phyloP scores from a whole-genome alignment of 1,140 invertebrate genomes.

The Lepidostoma basale region DNA sequence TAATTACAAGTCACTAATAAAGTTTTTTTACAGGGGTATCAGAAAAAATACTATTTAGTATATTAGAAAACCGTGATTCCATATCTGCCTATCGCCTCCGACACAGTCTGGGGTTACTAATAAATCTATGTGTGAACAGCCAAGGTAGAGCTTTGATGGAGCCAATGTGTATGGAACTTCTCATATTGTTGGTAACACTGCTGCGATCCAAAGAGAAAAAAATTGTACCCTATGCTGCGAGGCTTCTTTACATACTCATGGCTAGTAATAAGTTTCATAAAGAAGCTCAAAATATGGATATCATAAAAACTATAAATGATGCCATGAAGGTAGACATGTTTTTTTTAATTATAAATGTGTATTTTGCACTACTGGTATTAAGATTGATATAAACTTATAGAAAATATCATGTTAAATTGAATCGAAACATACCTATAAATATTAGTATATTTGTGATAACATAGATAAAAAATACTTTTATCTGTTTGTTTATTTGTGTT shows the following conservation, averaged over 20 bases:
- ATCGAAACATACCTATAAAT: too few species aligned
- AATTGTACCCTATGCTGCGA: conserved; percentile 32
- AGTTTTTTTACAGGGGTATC: conserved; percentile 35
- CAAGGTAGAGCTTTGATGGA: conserved; percentile 32
- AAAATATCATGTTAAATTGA: too few species aligned
- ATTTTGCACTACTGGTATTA: too few species aligned
- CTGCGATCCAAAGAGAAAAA: conserved; percentile 40
- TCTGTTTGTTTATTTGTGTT: too few species aligned
- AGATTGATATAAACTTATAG: too few species aligned
- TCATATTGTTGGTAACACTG: conserved; percentile 29
- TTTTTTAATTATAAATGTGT: not conserved
- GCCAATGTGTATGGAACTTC: conserved; percentile 30
- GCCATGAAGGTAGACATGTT: conserved; percentile 27
- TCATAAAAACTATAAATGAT: conserved; percentile 23
- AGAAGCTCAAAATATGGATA: conserved; percentile 36
- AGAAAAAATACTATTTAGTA: conserved; percentile 36
- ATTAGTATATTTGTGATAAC: too few species aligned
- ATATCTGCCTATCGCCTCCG: conserved; percentile 36
- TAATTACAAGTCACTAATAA: too few species aligned
- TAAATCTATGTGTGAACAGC: conserved; percentile 36
- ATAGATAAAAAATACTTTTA: too few species aligned
- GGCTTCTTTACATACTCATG: conserved; percentile 42
- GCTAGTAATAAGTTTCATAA: conserved; percentile 39
- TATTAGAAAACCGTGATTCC: conserved; percentile 32
- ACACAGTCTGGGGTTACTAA: conserved; percentile 39